These are phyloP conservation scores for Oreonectes daqikongensis DNA, from an alignment of 2,797 vertebrate genomes.

Conservation along the genomic window DNA sequence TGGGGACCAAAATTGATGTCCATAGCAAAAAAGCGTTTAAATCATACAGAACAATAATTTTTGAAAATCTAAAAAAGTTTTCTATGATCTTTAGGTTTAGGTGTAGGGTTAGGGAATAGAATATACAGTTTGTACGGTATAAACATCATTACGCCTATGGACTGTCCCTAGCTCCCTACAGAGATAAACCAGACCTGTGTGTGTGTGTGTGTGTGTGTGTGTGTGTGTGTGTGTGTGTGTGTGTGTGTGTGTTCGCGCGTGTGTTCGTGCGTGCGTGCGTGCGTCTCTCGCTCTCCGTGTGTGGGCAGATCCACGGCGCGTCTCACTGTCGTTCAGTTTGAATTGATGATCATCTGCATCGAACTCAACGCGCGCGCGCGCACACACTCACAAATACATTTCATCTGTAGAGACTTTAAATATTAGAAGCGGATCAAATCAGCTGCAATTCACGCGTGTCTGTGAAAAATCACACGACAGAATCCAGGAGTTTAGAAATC, in stretches of 20 bases:
- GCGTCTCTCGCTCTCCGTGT: not conserved
- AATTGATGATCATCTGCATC: conserved; percentile 9
- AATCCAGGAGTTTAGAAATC: not conserved
- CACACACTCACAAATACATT: not conserved
- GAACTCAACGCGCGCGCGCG: not conserved
- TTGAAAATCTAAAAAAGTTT: too few species aligned
- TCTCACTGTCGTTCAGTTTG: conserved; percentile 15
- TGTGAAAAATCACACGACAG: not conserved
- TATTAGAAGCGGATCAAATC: not conserved
- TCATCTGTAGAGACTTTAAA: not conserved
- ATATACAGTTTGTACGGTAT: too few species aligned
- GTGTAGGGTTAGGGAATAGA: too few species aligned
- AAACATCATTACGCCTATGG: too few species aligned
- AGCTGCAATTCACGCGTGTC: not conserved
- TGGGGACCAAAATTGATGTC: too few species aligned
- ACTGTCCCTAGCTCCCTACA: too few species aligned
- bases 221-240: too few species aligned
- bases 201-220: not conserved
- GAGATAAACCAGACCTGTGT: too few species aligned
- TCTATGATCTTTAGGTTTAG: too few species aligned
- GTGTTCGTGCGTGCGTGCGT: not conserved
- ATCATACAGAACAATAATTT: too few species aligned
- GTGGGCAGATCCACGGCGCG: conserved; percentile 23
- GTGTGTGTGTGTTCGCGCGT: not conserved
- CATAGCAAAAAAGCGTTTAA: too few species aligned